These are phyloP conservation scores for Larimichthys crocea DNA, from an alignment of 2,113 vertebrate species.

Conservation along the genomic window DNA sequence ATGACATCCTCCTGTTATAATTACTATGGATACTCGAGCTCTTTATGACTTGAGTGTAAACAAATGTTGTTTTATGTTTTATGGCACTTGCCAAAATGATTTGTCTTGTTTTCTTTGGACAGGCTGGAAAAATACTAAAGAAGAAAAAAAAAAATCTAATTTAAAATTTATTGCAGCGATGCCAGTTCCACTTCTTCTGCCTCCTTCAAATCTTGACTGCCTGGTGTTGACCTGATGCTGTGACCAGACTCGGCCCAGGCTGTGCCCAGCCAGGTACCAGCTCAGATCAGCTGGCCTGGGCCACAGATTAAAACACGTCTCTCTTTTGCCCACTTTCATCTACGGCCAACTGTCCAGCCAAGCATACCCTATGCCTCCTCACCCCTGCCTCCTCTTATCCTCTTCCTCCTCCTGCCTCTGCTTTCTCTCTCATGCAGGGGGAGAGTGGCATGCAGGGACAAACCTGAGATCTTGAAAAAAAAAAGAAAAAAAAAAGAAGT, in stretches of 20 bases:
- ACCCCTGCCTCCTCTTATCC: conserved; percentile 68
- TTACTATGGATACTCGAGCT: background rate
- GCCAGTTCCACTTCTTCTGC: conserved; percentile 23
- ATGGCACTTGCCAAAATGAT: background rate
- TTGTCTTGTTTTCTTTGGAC: background rate
- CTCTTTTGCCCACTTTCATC: conserved; percentile 85
- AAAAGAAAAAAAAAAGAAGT: conserved; percentile 45
- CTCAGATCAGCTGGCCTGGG: conserved; percentile 69
- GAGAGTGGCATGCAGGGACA: conserved; percentile 67
- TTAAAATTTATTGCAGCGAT: background rate
- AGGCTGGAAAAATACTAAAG: background rate
- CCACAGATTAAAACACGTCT: conserved; percentile 79
- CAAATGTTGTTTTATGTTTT: background rate
- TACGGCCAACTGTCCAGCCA: conserved; percentile 75
- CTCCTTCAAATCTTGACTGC: conserved; percentile 24
- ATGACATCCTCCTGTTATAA: background rate
- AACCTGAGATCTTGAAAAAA: conserved; percentile 73
- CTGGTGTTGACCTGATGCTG: conserved; percentile 52
- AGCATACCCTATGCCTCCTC: conserved; percentile 73
- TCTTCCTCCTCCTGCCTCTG: conserved; percentile 62
- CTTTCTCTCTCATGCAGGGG: conserved; percentile 55
- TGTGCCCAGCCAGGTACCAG: conserved; percentile 75
- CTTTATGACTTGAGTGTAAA: background rate
- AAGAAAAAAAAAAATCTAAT: background rate
- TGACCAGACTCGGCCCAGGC: conserved; percentile 52